These are phyloP conservation scores for Oscheius sp. DNA, from an alignment of 2,888 invertebrate genomes.

Conservation along the genomic window DNA sequence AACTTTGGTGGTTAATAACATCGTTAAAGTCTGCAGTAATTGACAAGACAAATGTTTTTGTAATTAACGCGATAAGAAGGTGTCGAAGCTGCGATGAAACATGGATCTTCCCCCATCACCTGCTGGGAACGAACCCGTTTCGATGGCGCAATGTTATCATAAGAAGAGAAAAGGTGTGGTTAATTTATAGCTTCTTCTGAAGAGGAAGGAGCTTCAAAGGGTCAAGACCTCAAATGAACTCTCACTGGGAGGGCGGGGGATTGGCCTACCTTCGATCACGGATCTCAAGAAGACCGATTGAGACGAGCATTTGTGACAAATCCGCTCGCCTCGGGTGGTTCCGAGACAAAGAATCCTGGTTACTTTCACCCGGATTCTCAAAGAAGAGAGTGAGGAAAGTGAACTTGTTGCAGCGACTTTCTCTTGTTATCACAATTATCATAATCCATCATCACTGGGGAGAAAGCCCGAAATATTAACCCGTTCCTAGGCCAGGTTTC, in stretches of 20 bases:
- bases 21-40: not conserved
- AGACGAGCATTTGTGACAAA: slow-evolving; percentile 36
- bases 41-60: not conserved
- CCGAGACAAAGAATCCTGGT: slow-evolving; percentile 16
- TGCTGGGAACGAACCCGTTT: slow-evolving; percentile 25
- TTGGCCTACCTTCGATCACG: slow-evolving; percentile 13
- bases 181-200: slow-evolving; percentile 11
- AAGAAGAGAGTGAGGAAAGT: not conserved
- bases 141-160: slow-evolving; percentile 35
- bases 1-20: too few relatives aligned
- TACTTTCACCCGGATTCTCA: slow-evolving; percentile 28
- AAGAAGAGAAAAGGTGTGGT: slow-evolving; percentile 21
- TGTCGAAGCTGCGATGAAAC: slow-evolving; percentile 24
- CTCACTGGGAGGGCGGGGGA: slow-evolving; percentile 6
- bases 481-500: slow-evolving; percentile 1
- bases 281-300: slow-evolving; percentile 30
- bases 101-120: not conserved
- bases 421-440: slow-evolving; percentile 2
- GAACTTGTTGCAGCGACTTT: not conserved
- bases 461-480: not conserved
- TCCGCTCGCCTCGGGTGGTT: slow-evolving; percentile 10
- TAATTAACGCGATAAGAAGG: slow-evolving; percentile 24
- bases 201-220: not conserved
- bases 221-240: not conserved
- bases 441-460: not conserved